Evolutionary conservation across 2,888 invertebrate species (phyloP).

Genomic region (Eilema caniola): DNA sequence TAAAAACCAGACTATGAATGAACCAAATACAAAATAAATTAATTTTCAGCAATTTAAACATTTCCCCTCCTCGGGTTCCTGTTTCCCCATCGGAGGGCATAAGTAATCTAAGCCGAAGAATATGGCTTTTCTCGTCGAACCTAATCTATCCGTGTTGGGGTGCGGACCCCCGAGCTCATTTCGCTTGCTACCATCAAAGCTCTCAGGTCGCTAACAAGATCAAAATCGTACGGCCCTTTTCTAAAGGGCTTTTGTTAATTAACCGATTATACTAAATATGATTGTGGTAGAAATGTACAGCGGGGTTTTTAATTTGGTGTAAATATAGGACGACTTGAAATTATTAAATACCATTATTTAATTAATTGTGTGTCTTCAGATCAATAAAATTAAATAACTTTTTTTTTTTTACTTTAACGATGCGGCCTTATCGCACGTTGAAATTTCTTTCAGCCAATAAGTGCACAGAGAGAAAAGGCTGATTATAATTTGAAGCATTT

Average conservation of each 20-base stretch:
- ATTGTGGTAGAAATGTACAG: constrained; percentile 4
- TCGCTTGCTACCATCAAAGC: constrained; percentile 1
- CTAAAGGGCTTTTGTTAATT: constrained; percentile 4
- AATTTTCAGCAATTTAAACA: neutral
- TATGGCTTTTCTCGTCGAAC: constrained; percentile 4
- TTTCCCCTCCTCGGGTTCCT: neutral
- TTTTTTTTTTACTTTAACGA: too few relatives aligned
- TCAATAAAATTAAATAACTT: too few relatives aligned
- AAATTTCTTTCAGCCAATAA: too few relatives aligned
- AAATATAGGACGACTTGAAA: neutral
- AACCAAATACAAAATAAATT: constrained; percentile 4
- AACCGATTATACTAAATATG: constrained; percentile 4
- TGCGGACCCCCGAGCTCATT: neutral
- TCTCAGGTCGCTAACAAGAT: constrained; percentile 4
- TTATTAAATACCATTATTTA: too few relatives aligned
- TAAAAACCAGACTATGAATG: neutral
- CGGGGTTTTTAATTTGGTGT: neutral
- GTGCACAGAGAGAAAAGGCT: too few relatives aligned
- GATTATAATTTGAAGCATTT: too few relatives aligned
- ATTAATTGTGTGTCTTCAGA: too few relatives aligned
- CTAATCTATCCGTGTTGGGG: constrained; percentile 2
- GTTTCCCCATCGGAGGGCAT: neutral
- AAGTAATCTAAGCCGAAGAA: constrained; percentile 2
- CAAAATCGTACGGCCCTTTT: constrained; percentile 4
- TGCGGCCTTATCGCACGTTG: too few relatives aligned